Conservation (phyloP, 2,113 vertebrate genomes). For the Ifrita kowaldi region DNA sequence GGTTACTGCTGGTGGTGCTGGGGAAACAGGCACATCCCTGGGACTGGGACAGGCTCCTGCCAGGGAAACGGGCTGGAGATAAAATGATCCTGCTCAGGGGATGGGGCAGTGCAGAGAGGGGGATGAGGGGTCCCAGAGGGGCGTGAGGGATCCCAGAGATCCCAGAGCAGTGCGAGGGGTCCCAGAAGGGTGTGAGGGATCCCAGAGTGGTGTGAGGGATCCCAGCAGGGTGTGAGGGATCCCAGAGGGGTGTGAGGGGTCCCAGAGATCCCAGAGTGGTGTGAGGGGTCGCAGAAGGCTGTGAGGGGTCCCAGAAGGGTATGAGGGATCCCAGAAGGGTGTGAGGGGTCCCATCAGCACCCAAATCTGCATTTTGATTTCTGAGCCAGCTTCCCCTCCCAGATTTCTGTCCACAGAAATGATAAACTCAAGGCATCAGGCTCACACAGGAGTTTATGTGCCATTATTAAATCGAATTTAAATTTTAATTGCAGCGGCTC, state of each 20-base stretch:
- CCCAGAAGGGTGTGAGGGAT: too few species aligned
- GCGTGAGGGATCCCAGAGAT: not conserved
- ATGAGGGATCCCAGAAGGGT: accelerated
- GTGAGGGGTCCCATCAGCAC: not conserved
- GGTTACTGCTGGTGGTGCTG: not conserved
- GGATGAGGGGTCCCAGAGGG: not conserved
- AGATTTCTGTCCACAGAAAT: not conserved
- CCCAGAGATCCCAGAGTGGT: not conserved
- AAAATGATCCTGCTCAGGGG: not conserved
- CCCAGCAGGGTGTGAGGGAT: not conserved
- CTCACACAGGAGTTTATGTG: not conserved
- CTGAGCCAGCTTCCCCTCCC: not conserved
- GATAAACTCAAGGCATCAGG: not conserved
- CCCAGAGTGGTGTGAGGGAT: not conserved
- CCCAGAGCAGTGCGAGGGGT: not conserved
- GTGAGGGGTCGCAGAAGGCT: not conserved
- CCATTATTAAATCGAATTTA: not conserved
- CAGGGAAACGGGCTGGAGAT: not conserved
- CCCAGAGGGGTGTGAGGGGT: not conserved
- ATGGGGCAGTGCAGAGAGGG: not conserved
- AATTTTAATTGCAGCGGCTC: not conserved
- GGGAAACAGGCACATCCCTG: not conserved
- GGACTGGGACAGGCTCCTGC: not conserved
- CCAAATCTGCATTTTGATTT: not conserved
- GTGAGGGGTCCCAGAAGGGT: accelerated